phyloP scores from a whole-genome alignment of 1,140 invertebrate genomes.

The Microplitis mediator region DNA sequence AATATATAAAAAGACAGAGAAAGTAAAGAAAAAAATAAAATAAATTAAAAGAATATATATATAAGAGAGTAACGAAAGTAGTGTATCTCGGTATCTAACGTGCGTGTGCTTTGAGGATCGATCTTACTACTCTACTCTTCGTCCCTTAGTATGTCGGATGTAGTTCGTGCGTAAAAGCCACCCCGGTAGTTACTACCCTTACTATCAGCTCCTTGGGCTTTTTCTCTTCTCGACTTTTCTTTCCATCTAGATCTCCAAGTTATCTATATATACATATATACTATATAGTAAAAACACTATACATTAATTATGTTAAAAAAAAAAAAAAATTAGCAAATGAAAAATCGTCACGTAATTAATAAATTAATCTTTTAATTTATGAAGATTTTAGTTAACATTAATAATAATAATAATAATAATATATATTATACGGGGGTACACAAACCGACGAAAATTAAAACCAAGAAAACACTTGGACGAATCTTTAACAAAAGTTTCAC shows the following conservation, averaged over 20 bases:
- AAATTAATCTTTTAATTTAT: too few relatives aligned
- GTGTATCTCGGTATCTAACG: conserved; percentile 17
- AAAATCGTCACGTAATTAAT: too few relatives aligned
- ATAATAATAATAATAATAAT: background rate
- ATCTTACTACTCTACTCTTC: conserved; percentile 17
- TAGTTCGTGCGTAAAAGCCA: conserved; percentile 50
- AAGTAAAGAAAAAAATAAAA: background rate
- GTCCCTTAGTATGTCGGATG: conserved; percentile 41
- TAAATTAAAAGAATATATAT: background rate
- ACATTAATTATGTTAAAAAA: too few relatives aligned
- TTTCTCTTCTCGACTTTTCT: background rate
- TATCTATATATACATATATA: background rate
- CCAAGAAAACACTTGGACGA: conserved; percentile 47
- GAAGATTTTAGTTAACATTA: background rate
- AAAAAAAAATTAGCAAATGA: too few relatives aligned
- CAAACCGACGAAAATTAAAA: background rate
- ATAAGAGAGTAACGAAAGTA: conserved; percentile 7
- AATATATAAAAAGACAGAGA: background rate
- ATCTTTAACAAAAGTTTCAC: conserved; percentile 54
- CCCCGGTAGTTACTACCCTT: conserved; percentile 36
- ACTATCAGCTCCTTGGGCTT: conserved; percentile 35
- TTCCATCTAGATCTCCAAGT: background rate
- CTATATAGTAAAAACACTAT: too few relatives aligned
- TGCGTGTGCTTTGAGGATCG: conserved; percentile 32
- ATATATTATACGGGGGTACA: background rate